Base-by-base conservation (phyloP, 1,140 invertebrate species). In the Asbolus verrucosus region DNA sequence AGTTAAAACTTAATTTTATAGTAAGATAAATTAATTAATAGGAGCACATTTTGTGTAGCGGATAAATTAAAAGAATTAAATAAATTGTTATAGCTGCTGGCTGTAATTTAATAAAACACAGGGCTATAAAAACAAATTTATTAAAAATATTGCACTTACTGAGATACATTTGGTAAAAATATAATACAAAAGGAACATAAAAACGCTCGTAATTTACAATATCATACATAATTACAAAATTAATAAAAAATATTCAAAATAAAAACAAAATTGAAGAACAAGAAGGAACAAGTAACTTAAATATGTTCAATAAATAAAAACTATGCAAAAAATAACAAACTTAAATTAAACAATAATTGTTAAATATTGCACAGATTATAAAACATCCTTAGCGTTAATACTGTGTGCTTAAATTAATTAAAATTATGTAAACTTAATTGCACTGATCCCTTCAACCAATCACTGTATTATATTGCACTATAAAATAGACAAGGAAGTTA, bases 101-200 rank as follows among this genome's bases (percentile, higher is more conserved):
- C n/a, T n/a, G n/a, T n/a, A n/a, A n/a, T n/a, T n/a, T n/a, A n/a
- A n/a, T n/a, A n/a, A n/a, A n/a, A n/a, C n/a, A n/a, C n/a, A n/a
- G n/a, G n/a, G n/a, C n/a, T n/a, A n/a, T n/a, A 62, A 62, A 21
- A 54, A 27, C 46, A 50, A 50, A 18, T 54, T 31, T 67, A 67
- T 60, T 68, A 68, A 69, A 72, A 69, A 72, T 72, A 72, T 72
- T 72, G 70, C 70, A 72, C 70, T 63, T 54, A 69, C 13, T 67
- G 70, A 62, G 50, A 65, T 60, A 43, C 43, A 67, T 72, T 72
- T 68, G 70, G 65, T 68, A 72, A 43, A 69, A 63, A 36, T 69
- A 66, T 66, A 21, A 31, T 38, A 30, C 36, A 66, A 46, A 66
- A 66, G 65, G 65, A 66, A 66, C 65, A 43, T 66, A 46, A 41